Evolutionary conservation across 2,113 vertebrate species (phyloP), one percentile per base, ranked within the genome.

Genomic region (Turnix velox): DNA sequence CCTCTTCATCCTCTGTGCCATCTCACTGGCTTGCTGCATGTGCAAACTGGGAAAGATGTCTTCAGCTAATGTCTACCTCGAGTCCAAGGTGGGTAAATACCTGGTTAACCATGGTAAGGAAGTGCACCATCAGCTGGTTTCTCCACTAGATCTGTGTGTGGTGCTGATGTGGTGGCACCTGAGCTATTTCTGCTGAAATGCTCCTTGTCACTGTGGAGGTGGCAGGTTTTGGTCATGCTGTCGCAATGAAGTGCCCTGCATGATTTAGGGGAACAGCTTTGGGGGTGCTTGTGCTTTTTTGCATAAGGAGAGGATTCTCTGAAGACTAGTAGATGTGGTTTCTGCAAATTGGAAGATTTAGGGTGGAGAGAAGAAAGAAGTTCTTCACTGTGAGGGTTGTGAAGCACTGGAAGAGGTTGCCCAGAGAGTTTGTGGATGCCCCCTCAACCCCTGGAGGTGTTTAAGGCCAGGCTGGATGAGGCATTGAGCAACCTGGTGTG

Each of bases 11-110:
- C 97, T 99, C 95, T 99, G 98, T 93, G 98, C 99, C 84, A 91
- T 99, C 93, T 99, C 98, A 6, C 97, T 99, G 94, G 98, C 99
- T 84, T 97, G 98, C 92, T 99, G 98, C 97, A 98, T 99, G 98
- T 99, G 98, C 97, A 99, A 98, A 94, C 98, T 99, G 14, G 98
- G 99, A 96, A 99, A 99, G 98, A 98, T 99, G 98, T 99, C 99
- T 84, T 99, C 99, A 37, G 99, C 99, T n/a, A 99, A 99, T 2
- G 99, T 99, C 97, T 99, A 99, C 98, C 98, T 99, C 63, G 99
- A 99, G 97, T 99, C 99, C 69, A 99, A 99, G 98, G 99, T 99
- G 96, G 51, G 93, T 17, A 1, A 83, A 76, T 12, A 16, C 89
- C 52, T 75, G 76, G 15, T 58, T 9, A 65, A 4, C 28, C 33